phyloP scores from a whole-genome alignment of 2,888 invertebrate genomes.

The Tenthredo scrophulariae region DNA sequence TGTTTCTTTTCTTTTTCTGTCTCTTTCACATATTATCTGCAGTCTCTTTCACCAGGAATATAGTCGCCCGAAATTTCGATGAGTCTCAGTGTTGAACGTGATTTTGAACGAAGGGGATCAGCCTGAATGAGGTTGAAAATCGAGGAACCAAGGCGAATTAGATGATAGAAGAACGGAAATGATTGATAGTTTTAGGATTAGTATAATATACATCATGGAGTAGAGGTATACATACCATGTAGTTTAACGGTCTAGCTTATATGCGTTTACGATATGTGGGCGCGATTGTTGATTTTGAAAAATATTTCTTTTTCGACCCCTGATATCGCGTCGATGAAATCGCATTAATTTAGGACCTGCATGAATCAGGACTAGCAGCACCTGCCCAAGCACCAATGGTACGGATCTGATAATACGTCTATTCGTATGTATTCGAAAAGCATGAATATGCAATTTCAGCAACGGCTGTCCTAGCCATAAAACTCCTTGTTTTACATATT shows the following conservation, averaged over 20 bases:
- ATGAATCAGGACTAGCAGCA: conserved; percentile 54
- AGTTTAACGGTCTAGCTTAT: conserved; percentile 17
- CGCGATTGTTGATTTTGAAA: conserved; percentile 36
- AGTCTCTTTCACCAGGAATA: neutral
- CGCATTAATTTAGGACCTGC: conserved; percentile 47
- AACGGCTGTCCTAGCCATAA: conserved; percentile 53
- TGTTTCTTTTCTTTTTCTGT: neutral
- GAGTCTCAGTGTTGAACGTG: neutral
- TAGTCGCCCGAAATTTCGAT: neutral
- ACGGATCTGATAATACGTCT: conserved; percentile 51
- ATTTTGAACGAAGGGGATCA: neutral
- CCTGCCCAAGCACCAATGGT: conserved; percentile 52
- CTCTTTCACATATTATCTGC: neutral
- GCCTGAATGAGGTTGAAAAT: neutral
- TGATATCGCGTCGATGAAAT: conserved; percentile 15
- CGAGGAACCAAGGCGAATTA: neutral
- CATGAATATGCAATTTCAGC: conserved; percentile 56
- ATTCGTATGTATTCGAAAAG: conserved; percentile 38
- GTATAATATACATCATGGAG: neutral
- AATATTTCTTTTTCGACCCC: neutral
- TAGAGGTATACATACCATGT: neutral
- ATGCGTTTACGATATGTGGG: neutral
- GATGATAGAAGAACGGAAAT: neutral
- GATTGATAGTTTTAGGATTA: conserved; percentile 6
- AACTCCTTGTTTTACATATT: conserved; percentile 50